Base-by-base conservation (phyloP, 2,797 vertebrate genomes). In the Crenichthys baileyi region DNA sequence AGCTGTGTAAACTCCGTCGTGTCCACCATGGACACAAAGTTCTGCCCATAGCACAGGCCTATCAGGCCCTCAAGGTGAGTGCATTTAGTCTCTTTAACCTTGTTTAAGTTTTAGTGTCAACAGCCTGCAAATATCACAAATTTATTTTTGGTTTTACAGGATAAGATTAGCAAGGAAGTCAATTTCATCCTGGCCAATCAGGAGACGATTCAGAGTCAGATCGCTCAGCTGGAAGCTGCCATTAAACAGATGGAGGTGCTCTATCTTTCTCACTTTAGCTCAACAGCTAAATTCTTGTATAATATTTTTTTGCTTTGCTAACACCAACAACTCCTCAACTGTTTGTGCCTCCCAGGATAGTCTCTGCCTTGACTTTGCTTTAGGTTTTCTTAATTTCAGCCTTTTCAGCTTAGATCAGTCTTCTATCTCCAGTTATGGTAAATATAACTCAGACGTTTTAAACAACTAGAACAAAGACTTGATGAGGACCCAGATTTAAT, bases 1-100 rank as follows among this genome's bases (percentile, higher is more conserved):
- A 96, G 36, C 95, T 98, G 61, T 99, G 98, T 88, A 97, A 98
- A 1, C 96, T 98, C 20, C 96, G 97, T 0, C 96, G 98, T 13
- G 92, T 96, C 29, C 98, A 99, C 93, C 96, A 96, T 0, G 96
- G 97, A 48, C 98, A 99, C 94, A 99, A 98, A 92, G 96, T 99
- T 90, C 94, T 97, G 5, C 97, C 97, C 0, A 96, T 98, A 75
- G 95, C 97, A 85, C 96, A 96, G 55, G 97, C 97, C 82, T 99
- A 97, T 94, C 98, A 99, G 92, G 96, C 97, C 48, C 96, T 99
- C 50, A 97, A 98, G 96, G 98, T 98, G 51, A 88, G 61, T 39
- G n/a, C 58, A 26, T 16, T 7, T 4, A 73, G 0, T 41, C 16
- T 56, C 3, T 51, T 72, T 0, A 0, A 36, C 48, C 29, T 55